Evolutionary conservation across 2,113 vertebrate species (phyloP).

Genomic region (Chloebia gouldiae): DNA sequence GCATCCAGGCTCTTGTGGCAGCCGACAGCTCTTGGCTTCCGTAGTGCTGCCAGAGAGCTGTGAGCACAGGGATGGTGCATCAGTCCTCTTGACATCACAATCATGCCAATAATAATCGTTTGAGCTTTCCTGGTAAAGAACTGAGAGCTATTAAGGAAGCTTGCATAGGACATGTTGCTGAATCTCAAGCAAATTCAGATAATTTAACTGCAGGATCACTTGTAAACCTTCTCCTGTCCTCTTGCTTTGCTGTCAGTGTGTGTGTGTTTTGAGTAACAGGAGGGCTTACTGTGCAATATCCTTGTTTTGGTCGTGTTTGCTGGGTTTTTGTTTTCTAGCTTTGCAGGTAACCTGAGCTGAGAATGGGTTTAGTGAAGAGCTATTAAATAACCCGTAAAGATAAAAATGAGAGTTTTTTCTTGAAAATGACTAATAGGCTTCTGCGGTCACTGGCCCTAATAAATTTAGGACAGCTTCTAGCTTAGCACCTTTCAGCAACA

Average conservation of each 20-base stretch:
- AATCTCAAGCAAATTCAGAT: not conserved
- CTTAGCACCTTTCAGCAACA: not conserved
- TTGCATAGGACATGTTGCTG: not conserved
- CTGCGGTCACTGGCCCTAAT: not conserved
- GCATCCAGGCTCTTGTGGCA: not conserved
- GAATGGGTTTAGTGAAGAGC: not conserved
- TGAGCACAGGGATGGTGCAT: not conserved
- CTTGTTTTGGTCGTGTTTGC: not conserved
- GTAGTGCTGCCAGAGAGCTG: rapidly evolving
- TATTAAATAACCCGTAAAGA: not conserved
- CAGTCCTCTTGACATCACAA: not conserved
- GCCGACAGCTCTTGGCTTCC: not conserved
- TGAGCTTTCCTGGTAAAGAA: not conserved
- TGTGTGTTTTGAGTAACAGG: not conserved
- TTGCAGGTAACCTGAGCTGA: not conserved
- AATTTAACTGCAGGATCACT: not conserved
- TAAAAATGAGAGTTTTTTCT: not conserved
- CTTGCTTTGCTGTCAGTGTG: not conserved
- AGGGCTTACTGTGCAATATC: not conserved
- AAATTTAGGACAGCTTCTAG: not conserved
- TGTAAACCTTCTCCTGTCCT: not conserved
- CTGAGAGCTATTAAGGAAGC: not conserved
- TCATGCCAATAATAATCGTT: not conserved
- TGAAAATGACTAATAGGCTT: not conserved
- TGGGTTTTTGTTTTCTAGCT: not conserved